phyloP scores from a whole-genome alignment of 2,888 invertebrate species.

The Eupsilia transversa region DNA sequence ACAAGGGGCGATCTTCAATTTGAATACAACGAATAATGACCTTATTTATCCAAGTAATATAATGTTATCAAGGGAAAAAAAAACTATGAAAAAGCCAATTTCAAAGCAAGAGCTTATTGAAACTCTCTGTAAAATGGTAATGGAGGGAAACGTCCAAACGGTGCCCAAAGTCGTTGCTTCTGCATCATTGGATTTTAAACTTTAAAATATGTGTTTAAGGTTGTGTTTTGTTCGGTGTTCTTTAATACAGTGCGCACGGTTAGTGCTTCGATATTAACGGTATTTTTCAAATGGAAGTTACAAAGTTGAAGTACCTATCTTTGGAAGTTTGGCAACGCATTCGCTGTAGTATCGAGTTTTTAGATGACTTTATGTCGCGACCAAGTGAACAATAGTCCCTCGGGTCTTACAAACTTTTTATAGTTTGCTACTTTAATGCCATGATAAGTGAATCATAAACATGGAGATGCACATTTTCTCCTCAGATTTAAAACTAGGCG shows the following conservation, averaged over 20 bases:
- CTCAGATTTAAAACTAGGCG: conserved; percentile 12
- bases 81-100: conserved; percentile 68
- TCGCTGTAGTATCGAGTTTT: conserved; percentile 51
- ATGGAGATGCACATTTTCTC: not conserved
- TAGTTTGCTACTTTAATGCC: conserved; percentile 2
- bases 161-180: conserved; percentile 57
- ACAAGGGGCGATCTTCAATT: conserved; percentile 60
- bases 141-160: conserved; percentile 67
- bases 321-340: conserved; percentile 61
- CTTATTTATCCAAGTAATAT: conserved; percentile 67
- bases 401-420: conserved; percentile 20
- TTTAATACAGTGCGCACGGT: conserved; percentile 63
- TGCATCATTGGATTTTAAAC: conserved; percentile 60
- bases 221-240: conserved; percentile 40
- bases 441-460: conserved; percentile 43
- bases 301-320: conserved; percentile 64
- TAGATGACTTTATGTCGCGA: conserved; percentile 45
- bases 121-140: conserved; percentile 70
- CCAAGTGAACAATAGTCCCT: conserved; percentile 43
- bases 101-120: conserved; percentile 71
- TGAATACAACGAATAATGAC: conserved; percentile 64
- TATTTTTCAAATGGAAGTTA: conserved; percentile 65
- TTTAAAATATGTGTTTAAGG: conserved; percentile 44
- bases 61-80: conserved; percentile 61
- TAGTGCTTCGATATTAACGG: conserved; percentile 60